Evolutionary conservation across 2,797 vertebrate genomes (phyloP).

Genomic region (Lepus oiostolus): DNA sequence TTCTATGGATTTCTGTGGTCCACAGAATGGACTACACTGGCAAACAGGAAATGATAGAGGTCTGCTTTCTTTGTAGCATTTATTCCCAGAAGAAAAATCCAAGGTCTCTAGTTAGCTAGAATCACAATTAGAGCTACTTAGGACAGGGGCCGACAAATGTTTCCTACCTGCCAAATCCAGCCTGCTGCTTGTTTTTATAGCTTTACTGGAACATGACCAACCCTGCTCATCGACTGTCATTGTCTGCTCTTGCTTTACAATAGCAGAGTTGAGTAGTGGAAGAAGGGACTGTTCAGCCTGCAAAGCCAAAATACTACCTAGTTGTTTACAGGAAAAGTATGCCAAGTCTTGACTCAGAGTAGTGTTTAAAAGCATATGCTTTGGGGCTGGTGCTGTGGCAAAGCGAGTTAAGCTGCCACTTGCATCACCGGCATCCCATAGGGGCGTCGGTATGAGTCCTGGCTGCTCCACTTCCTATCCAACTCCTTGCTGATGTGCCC

Average conservation of each 20-base stretch:
- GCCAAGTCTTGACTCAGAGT: background rate
- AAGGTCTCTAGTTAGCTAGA: slow-evolving; percentile 5
- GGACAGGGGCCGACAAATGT: slow-evolving; percentile 2
- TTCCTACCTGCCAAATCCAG: background rate
- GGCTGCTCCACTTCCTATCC: too few species aligned
- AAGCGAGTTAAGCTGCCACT: too few species aligned
- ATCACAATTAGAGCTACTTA: slow-evolving; percentile 23
- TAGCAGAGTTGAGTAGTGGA: slow-evolving; percentile 1
- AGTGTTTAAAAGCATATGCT: slow-evolving; percentile 49
- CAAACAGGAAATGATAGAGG: background rate
- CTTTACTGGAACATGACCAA: slow-evolving; percentile 35
- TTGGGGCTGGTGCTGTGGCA: background rate
- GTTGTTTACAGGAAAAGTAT: slow-evolving; percentile 4
- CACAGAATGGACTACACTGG: background rate
- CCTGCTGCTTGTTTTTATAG: slow-evolving; percentile 15
- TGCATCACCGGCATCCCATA: too few species aligned
- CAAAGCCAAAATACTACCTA: slow-evolving; percentile 32
- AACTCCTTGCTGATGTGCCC: too few species aligned
- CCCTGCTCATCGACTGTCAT: background rate
- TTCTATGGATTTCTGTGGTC: background rate
- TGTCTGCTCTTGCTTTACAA: background rate
- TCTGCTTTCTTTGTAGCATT: slow-evolving; percentile 53
- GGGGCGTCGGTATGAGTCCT: too few species aligned
- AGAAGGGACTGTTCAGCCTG: background rate
- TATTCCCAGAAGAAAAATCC: slow-evolving; percentile 35